Evolutionary conservation across 2,113 vertebrate species (phyloP), one percentile per base, ranked within the genome.

Genomic region (Passer montanus): DNA sequence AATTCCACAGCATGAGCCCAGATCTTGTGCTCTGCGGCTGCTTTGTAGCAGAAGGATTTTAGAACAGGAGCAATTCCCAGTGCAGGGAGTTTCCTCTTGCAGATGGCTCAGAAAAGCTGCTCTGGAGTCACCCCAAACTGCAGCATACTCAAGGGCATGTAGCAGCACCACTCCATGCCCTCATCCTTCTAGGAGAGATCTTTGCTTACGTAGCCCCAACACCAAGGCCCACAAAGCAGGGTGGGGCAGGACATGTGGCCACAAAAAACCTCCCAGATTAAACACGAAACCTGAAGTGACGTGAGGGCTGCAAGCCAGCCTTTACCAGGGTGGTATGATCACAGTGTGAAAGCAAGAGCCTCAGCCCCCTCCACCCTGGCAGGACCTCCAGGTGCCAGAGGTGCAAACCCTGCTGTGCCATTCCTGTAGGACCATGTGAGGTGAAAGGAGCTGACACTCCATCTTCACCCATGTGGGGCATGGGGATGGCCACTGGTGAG

Each of bases 351-450:
- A 75, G 30, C 0, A 0, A 67, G 20, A 75, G 7, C 43, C 41
- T 46, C 69, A 59, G 43, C 19, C 18, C 18, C 18, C 39, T 70
- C 43, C n/a, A 41, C 31, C 26, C 30, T 41, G 39, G n/a, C 47
- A 90, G 66, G 49, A 59, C 14, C 35, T 64, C 23, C 37, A 52
- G 11, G 5, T 49, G 27, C 50, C 6, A 4, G 67, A 56, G 16
- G 22, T 72, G 37, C 56, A 59, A 67, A 53, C 14, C n/a, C 64
- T 81, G 46, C 69, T 73, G 46, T 2, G 1, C 27, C 35, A 22
- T 59, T 18, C 5, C 44, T 35, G 55, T 22, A 49, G n/a, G 16
- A 44, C 41, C 17, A 4, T 1, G 10, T 1, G 1, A 62, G 13
- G 14, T 33, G 31, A 70, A 44, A 11, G 11, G 46, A 47, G 41